phyloP scores from a whole-genome alignment of 2,113 vertebrate genomes.

The Cranoglanis bouderius region DNA sequence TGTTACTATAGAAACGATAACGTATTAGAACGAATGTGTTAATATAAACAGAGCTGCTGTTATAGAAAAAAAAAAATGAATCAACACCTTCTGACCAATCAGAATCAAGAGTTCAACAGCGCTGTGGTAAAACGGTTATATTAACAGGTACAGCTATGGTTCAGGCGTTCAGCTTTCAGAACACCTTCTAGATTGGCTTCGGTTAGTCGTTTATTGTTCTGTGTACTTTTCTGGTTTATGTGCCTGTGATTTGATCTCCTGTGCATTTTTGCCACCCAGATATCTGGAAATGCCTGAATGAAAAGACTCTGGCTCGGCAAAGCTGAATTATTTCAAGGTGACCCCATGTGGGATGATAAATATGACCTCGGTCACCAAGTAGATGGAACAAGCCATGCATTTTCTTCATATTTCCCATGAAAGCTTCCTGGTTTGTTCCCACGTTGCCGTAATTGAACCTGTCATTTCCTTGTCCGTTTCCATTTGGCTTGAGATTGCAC shows the following conservation, averaged over 20 bases:
- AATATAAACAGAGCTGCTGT: not conserved
- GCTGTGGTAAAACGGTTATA: not conserved
- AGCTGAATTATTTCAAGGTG: not conserved
- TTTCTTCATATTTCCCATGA: not conserved
- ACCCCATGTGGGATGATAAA: not conserved
- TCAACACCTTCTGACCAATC: not conserved
- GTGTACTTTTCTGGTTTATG: not conserved
- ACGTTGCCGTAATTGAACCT: not conserved
- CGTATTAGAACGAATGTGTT: not conserved
- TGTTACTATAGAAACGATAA: not conserved
- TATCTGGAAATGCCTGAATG: not conserved
- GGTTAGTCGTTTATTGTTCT: too few species aligned
- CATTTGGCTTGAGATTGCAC: not conserved
- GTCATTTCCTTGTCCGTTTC: not conserved
- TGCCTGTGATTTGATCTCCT: not conserved
- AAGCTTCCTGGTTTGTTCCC: not conserved
- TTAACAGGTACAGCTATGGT: not conserved
- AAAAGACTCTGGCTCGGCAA: not conserved
- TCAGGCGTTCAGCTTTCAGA: not conserved
- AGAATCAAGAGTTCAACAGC: not conserved
- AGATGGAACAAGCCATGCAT: not conserved
- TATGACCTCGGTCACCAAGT: not conserved
- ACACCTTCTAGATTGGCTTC: not conserved
- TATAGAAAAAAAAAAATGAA: not conserved
- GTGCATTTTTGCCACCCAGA: not conserved